Base-by-base conservation (phyloP, 2,888 invertebrate species). In the Stenurella melanura region DNA sequence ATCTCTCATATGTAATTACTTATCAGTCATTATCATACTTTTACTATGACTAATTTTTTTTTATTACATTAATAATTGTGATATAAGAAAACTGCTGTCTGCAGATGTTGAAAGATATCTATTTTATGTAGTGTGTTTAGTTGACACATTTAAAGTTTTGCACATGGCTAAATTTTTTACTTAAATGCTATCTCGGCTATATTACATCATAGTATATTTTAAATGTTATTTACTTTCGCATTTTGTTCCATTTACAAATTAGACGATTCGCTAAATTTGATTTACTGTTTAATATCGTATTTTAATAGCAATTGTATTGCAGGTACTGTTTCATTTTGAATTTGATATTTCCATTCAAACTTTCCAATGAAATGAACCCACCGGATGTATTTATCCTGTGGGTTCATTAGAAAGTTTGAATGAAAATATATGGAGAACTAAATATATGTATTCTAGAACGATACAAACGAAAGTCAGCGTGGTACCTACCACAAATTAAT, bases 121-220 rank as follows among this genome's bases (percentile, higher is more conserved):
- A 7, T 64, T 9, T 64, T 38, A 54, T 67, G 34, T 18, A n/a
- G n/a, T 54, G 6, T 34, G n/a, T 42, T 18, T 19, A 57, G 50
- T 42, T 21, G 19, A 21, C 67, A 50, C 11, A 67, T 67, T 64
- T 18, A 19, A 67, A 67, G 67, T 50, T 67, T 50, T 50, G 67
- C 67, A 54, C 54, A 67, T 67, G 67, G 64, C 42, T 10, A 42
- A 11, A 21, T 42, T 42, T 26, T n/a, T 50, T 54, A n/a, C 19
- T 50, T 19, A 26, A 21, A 15, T 54, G 17, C n/a, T 10, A n/a
- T 50, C 6, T 54, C 30, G 6, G 17, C n/a, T 10, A 19, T 54
- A 19, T 57, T 57, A 57, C 57, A 57, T 57, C 57, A 57, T 57
- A 10, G n/a, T 15, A 18, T 18, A 57, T 3, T 57, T 57, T 57